These are phyloP conservation scores for Pachyramphus minor DNA, from an alignment of 2,113 vertebrate genomes.

Conservation along the genomic window DNA sequence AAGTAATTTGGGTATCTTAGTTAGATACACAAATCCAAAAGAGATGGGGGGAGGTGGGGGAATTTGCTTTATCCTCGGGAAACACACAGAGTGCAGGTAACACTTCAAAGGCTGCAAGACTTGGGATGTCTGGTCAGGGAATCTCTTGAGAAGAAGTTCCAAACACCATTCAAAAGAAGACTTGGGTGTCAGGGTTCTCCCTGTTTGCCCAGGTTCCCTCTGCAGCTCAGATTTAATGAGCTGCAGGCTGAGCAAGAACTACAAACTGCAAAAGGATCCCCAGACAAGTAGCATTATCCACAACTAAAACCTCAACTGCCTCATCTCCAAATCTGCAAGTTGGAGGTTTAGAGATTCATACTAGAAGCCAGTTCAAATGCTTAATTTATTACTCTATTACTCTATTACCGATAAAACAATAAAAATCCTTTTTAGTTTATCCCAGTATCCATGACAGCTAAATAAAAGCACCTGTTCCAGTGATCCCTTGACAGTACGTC, in stretches of 20 bases:
- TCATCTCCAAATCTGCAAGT: background rate
- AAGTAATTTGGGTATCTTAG: background rate
- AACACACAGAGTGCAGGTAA: background rate
- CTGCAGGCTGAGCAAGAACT: background rate
- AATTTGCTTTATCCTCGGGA: background rate
- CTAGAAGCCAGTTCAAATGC: background rate
- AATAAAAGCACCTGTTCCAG: background rate
- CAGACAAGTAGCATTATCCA: background rate
- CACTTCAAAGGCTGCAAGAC: background rate
- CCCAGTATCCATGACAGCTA: background rate
- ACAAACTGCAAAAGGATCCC: background rate
- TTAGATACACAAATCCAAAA: background rate
- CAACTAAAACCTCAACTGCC: background rate
- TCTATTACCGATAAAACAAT: background rate
- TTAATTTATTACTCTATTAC: background rate
- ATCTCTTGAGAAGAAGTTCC: background rate
- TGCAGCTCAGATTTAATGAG: background rate
- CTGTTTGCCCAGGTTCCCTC: background rate
- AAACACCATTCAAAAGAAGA: background rate
- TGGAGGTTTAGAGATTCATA: background rate
- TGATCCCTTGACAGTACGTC: background rate
- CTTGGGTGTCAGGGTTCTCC: background rate
- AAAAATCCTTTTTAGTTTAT: background rate
- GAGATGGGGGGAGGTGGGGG: accelerated
- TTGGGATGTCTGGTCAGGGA: background rate